phyloP scores from a whole-genome alignment of 2,888 invertebrate genomes.

The Tetropium fuscum region DNA sequence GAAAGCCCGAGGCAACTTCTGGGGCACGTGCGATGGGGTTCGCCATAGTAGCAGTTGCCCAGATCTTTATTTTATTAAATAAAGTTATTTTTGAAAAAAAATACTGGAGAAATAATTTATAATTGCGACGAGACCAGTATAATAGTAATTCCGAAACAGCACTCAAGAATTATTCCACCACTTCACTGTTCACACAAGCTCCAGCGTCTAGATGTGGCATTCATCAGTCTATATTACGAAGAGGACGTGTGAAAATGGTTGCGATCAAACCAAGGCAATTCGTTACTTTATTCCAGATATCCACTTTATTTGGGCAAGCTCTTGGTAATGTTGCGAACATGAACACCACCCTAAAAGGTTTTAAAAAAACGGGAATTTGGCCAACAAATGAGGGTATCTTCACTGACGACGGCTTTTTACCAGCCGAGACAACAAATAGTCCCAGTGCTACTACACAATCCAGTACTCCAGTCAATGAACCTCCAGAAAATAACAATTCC shows the following conservation, averaged over 20 bases:
- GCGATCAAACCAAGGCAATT: slow-evolving; percentile 3
- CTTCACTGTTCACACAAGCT: slow-evolving; percentile 4
- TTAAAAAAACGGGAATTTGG: slow-evolving; percentile 5
- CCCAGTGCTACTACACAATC: slow-evolving; percentile 1
- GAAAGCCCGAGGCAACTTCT: no score
- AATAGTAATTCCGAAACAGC: slow-evolving; percentile 15
- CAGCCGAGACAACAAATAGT: slow-evolving; percentile 6
- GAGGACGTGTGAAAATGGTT: slow-evolving; percentile 4
- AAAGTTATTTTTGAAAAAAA: slow-evolving; percentile 7
- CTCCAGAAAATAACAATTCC: not conserved
- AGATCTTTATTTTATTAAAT: not conserved
- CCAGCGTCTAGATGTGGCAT: slow-evolving; percentile 1
- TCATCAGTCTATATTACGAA: slow-evolving; percentile 12
- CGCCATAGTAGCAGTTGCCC: no score
- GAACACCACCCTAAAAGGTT: slow-evolving; percentile 1
- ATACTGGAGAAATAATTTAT: slow-evolving; percentile 17
- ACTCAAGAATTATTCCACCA: slow-evolving; percentile 10
- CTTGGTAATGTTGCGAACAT: slow-evolving; percentile 8
- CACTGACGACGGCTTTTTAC: slow-evolving; percentile 3
- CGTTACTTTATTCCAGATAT: slow-evolving; percentile 8
- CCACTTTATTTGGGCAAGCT: slow-evolving; percentile 11
- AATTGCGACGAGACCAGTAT: slow-evolving; percentile 13
- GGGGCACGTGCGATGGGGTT: no score
- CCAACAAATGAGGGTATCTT: slow-evolving; percentile 3
- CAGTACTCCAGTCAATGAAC: no score